phyloP scores from a whole-genome alignment of 2,888 invertebrate genomes.

The Cryptops parisi region DNA sequence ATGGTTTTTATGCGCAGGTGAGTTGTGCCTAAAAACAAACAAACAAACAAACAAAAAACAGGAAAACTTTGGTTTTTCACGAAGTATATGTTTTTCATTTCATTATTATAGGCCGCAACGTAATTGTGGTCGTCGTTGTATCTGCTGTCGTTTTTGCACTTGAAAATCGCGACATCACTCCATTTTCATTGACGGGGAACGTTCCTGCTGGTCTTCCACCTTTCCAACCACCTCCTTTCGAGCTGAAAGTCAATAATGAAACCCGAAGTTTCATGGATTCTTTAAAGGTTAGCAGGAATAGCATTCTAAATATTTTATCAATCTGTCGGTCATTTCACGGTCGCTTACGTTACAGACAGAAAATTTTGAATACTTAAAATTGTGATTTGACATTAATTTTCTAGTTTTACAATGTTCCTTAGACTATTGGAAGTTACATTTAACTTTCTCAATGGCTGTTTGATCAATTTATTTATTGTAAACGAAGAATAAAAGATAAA shows the following conservation, averaged over 20 bases:
- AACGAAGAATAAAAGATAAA: too few species aligned
- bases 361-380: too few species aligned
- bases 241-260: slow-evolving; percentile 17
- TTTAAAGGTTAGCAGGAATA: background rate
- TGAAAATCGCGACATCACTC: slow-evolving; percentile 16
- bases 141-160: slow-evolving; percentile 48
- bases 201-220: slow-evolving; percentile 22
- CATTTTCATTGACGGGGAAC: slow-evolving; percentile 22
- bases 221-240: slow-evolving; percentile 19
- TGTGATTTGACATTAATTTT: too few species aligned
- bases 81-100: too few species aligned
- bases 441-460: too few species aligned
- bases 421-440: too few species aligned
- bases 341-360: too few species aligned
- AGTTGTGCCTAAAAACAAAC: background rate
- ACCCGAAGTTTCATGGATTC: background rate
- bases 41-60: background rate
- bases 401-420: too few species aligned
- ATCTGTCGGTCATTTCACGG: too few species aligned
- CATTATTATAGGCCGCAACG: slow-evolving; percentile 48
- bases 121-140: slow-evolving; percentile 55
- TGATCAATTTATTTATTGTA: too few species aligned
- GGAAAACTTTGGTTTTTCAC: too few species aligned
- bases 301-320: too few species aligned
- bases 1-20: slow-evolving; percentile 8